phyloP scores from a whole-genome alignment of 2,797 vertebrate species.

The Gallinago solitaria region DNA sequence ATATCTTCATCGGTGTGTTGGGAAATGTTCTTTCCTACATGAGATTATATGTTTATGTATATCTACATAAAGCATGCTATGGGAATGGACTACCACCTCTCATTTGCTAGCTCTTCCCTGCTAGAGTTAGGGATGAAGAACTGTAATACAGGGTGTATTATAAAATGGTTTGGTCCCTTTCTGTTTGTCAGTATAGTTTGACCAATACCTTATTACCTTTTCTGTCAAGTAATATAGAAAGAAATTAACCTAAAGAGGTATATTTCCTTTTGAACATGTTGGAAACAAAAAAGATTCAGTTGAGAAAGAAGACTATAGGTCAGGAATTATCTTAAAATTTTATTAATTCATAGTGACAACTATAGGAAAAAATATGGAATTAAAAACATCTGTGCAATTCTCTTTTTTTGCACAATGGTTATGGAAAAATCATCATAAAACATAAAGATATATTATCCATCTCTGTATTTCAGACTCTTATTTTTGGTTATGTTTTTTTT shows the following conservation, averaged over 20 bases:
- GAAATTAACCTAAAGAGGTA: neutral
- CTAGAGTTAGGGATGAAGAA: neutral
- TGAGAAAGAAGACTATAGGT: neutral
- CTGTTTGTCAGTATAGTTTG: neutral
- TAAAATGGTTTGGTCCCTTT: neutral
- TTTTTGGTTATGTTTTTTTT: neutral
- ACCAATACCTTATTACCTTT: neutral
- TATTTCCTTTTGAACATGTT: neutral
- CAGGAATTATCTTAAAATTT: neutral
- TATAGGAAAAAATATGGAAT: neutral
- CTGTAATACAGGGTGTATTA: neutral
- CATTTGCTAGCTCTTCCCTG: neutral
- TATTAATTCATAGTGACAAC: neutral
- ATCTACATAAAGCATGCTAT: neutral
- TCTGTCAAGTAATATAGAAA: neutral
- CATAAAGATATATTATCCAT: neutral
- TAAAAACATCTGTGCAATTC: neutral
- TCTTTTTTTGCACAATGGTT: neutral
- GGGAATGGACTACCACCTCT: neutral
- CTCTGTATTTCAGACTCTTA: neutral
- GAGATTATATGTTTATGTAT: neutral
- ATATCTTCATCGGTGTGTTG: neutral
- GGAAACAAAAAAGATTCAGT: neutral
- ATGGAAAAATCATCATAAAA: neutral
- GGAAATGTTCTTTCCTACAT: neutral